These are phyloP conservation scores for Sapajus apella DNA, from an alignment of 2,113 vertebrate genomes.

Conservation along the genomic window DNA sequence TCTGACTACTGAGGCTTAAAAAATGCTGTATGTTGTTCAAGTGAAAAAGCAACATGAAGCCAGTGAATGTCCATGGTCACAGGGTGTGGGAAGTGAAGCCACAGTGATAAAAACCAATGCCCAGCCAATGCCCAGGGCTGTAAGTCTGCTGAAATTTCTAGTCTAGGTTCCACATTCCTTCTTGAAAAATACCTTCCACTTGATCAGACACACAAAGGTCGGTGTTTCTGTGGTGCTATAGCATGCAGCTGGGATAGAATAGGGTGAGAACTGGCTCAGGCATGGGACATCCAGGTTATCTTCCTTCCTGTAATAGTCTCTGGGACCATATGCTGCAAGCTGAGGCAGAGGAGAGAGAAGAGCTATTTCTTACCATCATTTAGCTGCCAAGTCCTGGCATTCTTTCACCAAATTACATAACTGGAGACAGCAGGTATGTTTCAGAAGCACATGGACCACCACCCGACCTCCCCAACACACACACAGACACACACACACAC, in stretches of 20 bases:
- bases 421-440: conserved; percentile 26
- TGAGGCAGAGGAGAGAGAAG: conserved; percentile 10
- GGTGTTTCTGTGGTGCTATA: background rate
- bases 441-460: conserved; percentile 5
- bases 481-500: background rate
- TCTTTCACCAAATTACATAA: conserved; percentile 53
- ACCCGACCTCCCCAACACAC: background rate
- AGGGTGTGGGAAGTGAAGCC: background rate
- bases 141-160: conserved; percentile 44
- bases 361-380: conserved; percentile 50
- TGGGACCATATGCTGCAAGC: background rate
- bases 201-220: background rate
- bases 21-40: conserved; percentile 68
- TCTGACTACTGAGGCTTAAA: conserved; percentile 64
- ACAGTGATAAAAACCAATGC: conserved; percentile 50
- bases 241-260: background rate
- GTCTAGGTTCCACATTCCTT: background rate
- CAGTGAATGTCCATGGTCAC: conserved; percentile 28
- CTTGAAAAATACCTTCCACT: conserved; percentile 16
- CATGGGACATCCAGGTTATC: background rate
- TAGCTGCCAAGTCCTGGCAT: conserved; percentile 39
- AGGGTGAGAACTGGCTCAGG: background rate
- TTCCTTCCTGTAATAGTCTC: conserved; percentile 19
- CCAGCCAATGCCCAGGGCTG: background rate
- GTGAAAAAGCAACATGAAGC: conserved; percentile 55